Evolutionary conservation across 2,888 invertebrate genomes (phyloP).

Genomic region (Drosophila flavopinicola): DNA sequence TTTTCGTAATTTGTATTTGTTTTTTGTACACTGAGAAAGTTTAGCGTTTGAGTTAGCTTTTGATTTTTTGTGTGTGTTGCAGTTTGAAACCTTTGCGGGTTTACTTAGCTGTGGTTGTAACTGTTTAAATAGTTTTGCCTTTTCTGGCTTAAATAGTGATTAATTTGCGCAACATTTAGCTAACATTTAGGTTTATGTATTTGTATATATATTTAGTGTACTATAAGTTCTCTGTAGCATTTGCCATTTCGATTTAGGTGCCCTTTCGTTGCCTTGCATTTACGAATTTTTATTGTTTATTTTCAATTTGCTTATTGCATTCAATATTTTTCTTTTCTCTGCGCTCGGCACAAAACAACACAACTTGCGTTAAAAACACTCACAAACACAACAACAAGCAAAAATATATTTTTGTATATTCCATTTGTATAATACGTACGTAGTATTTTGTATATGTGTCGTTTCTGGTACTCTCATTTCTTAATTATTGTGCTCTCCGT

Average conservation of each 20-base stretch:
- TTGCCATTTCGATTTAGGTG: conserved; percentile 18
- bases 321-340: conserved; percentile 19
- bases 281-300: conserved; percentile 60
- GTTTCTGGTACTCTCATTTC: conserved; percentile 54
- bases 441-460: conserved; percentile 25
- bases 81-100: conserved; percentile 62
- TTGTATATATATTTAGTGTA: conserved; percentile 14
- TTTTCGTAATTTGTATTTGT: conserved; percentile 5
- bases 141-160: conserved; percentile 27
- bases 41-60: conserved; percentile 24
- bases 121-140: conserved; percentile 25
- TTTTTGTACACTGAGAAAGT: conserved; percentile 45
- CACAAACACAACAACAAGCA: conserved; percentile 56
- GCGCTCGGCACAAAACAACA: conserved; percentile 32
- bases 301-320: conserved; percentile 7
- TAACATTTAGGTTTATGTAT: conserved; percentile 38
- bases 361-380: conserved; percentile 49
- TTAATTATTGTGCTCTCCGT: conserved; percentile 64
- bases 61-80: conserved; percentile 20
- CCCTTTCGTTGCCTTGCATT: conserved; percentile 57
- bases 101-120: conserved; percentile 26
- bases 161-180: conserved; percentile 43
- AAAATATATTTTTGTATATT: conserved; percentile 33
- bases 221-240: conserved; percentile 16
- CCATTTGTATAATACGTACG: conserved; percentile 17